phyloP scores from a whole-genome alignment of 2,113 vertebrate genomes.

The Fregata magnificens region DNA sequence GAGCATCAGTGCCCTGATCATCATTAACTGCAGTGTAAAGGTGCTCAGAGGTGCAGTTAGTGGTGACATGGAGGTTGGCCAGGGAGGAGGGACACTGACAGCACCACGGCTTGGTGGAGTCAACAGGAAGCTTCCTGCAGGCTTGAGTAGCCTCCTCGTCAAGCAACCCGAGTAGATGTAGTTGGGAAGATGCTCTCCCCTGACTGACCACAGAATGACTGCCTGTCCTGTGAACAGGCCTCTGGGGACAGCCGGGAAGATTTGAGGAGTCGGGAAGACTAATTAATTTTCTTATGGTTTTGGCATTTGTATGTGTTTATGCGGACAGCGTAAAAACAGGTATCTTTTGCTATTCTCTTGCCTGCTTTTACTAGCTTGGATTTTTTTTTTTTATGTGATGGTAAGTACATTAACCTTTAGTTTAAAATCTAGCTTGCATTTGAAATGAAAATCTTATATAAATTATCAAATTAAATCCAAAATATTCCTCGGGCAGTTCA shows the following conservation, averaged over 20 bases:
- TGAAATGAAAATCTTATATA: neutral
- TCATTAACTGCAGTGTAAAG: neutral
- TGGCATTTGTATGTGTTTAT: neutral
- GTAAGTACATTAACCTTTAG: neutral
- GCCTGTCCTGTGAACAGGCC: neutral
- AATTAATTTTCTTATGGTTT: neutral
- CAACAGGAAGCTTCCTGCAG: neutral
- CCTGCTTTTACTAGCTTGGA: neutral
- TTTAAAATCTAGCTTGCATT: slow-evolving; percentile 3
- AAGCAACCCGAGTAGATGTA: neutral
- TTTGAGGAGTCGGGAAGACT: neutral
- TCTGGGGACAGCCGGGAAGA: neutral
- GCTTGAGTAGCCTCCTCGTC: neutral
- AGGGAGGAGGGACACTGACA: neutral
- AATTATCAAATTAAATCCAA: slow-evolving; percentile 26
- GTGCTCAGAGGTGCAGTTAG: neutral
- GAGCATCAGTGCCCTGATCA: neutral
- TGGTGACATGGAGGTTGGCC: rapidly evolving
- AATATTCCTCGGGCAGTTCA: neutral
- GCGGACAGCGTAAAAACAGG: neutral
- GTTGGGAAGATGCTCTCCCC: neutral
- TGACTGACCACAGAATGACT: neutral
- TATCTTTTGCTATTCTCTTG: neutral
- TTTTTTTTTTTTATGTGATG: neutral
- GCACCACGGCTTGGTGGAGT: neutral